phyloP scores from a whole-genome alignment of 92 coral and sea anemone genomes.

The Heteractis magnifica region DNA sequence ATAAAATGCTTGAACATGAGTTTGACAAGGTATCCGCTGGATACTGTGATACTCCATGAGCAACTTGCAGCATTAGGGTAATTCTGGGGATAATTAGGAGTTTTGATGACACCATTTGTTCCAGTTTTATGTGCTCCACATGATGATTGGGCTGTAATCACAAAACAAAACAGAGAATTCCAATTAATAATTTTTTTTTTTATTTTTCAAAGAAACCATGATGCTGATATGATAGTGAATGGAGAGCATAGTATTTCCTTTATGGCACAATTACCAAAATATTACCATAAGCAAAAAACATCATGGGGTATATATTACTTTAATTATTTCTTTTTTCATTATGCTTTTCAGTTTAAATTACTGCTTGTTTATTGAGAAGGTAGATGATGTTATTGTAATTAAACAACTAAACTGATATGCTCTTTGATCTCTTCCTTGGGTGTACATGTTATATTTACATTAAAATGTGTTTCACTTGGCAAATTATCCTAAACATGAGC shows the following conservation, averaged over 20 bases:
- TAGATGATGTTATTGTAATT: background rate
- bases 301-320: too few species aligned
- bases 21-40: slow-evolving; percentile 57
- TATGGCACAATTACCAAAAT: too few species aligned
- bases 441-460: background rate
- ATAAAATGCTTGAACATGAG: slow-evolving; percentile 59
- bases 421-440: background rate
- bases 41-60: slow-evolving; percentile 74
- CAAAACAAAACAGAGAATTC: background rate
- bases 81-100: slow-evolving; percentile 70
- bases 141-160: slow-evolving; percentile 27
- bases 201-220: too few species aligned
- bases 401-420: background rate
- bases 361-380: too few species aligned
- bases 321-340: too few species aligned
- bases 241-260: too few species aligned
- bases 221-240: too few species aligned
- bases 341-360: too few species aligned
- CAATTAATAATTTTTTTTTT: background rate
- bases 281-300: too few species aligned
- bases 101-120: slow-evolving; percentile 48
- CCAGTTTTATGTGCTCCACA: slow-evolving; percentile 28
- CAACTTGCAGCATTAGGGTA: slow-evolving; percentile 63
- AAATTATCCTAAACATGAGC: background rate
- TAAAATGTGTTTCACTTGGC: background rate